A percentile compares a stretch with the other conserved stretches of the same genome.
phyloP scores from a whole-genome alignment of 2,113 vertebrate species.

The Upupa epops region DNA sequence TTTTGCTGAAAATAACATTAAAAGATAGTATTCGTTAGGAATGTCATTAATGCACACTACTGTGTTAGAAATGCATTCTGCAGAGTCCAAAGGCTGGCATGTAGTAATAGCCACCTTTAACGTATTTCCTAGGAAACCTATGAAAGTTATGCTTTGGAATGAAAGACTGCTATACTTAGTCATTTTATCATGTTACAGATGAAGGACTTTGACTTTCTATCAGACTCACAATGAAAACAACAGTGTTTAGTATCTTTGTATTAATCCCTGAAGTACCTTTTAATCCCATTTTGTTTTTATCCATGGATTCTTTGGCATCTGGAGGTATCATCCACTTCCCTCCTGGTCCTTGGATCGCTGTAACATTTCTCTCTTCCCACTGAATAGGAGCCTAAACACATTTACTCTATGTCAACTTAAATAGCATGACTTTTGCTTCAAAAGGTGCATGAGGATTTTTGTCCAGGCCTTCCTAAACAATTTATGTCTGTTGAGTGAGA shows the following conservation, averaged over 20 bases:
- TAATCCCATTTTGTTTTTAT: slow-evolving; percentile 92
- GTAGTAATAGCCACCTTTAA: background rate
- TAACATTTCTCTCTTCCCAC: slow-evolving; percentile 93
- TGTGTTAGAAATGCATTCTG: background rate
- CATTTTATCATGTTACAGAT: background rate
- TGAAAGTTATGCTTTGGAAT: background rate
- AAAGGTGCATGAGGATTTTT: background rate
- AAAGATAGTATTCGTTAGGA: background rate
- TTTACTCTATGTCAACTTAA: background rate
- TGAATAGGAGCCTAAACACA: slow-evolving; percentile 84
- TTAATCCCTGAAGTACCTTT: slow-evolving; percentile 80
- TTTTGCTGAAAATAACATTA: background rate
- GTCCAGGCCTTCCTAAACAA: background rate
- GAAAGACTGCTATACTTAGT: background rate
- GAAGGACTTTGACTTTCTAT: background rate
- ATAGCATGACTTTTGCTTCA: background rate
- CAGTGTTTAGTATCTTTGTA: background rate
- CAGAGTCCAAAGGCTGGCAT: background rate
- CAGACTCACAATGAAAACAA: background rate
- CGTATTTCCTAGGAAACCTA: background rate
- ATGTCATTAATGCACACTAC: background rate
- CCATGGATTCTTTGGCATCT: slow-evolving; percentile 97
- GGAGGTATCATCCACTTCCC: slow-evolving; percentile 94
- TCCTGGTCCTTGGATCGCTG: slow-evolving; percentile 89
- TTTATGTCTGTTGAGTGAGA: background rate